Conservation (phyloP, 2,113 vertebrate genomes). For the Anguilla japonica region DNA sequence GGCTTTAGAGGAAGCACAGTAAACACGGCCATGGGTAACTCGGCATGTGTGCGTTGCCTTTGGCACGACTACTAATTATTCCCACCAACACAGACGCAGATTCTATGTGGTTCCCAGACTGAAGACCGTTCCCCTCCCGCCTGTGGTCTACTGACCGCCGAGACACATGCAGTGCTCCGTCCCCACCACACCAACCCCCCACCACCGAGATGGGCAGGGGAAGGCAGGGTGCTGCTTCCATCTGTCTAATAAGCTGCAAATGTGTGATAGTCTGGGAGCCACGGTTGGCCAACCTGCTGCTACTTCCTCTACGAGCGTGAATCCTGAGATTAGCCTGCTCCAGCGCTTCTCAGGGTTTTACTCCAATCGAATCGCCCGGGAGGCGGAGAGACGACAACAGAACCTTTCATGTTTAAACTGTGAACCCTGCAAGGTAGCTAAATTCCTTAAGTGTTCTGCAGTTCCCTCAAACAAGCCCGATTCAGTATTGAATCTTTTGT, state of each 20-base stretch:
- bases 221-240: conserved; percentile 44
- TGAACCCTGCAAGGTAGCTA: not conserved
- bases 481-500: not conserved
- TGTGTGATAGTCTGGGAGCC: conserved; percentile 39
- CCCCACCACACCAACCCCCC: conserved; percentile 33
- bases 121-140: not conserved
- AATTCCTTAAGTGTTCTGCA: no score
- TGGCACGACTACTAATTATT: not conserved
- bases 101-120: not conserved
- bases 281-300: conserved; percentile 23
- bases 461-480: not conserved
- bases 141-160: not conserved
- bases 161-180: not conserved
- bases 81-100: not conserved
- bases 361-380: conserved; percentile 29
- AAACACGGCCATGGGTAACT: not conserved
- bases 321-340: conserved; percentile 36
- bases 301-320: not conserved
- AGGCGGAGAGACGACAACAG: not conserved
- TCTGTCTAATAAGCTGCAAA: conserved; percentile 55
- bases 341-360: conserved; percentile 21
- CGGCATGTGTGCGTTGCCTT: not conserved
- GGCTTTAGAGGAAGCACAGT: not conserved
- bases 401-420: not conserved
- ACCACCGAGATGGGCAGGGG: conserved; percentile 35